phyloP scores from a whole-genome alignment of 2,113 vertebrate genomes.

The Uria lomvia region DNA sequence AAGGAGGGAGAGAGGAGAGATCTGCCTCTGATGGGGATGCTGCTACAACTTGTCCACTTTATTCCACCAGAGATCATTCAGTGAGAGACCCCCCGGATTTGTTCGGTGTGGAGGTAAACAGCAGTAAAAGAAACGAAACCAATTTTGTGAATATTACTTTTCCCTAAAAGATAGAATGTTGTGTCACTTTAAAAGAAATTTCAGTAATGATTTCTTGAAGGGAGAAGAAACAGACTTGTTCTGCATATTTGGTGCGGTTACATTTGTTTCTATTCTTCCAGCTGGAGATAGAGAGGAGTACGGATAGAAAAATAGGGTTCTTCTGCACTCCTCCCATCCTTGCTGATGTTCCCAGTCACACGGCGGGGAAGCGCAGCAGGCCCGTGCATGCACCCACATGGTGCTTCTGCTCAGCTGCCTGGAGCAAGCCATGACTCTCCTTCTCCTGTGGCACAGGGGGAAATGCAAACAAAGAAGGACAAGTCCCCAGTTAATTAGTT shows the following conservation, averaged over 20 bases:
- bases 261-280: not conserved
- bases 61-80: not conserved
- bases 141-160: not conserved
- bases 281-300: not conserved
- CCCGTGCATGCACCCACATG: no score
- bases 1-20: not conserved
- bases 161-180: not conserved
- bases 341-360: not conserved
- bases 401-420: not conserved
- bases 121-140: not conserved
- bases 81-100: not conserved
- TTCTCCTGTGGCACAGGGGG: not conserved
- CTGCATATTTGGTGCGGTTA: not conserved
- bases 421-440: not conserved
- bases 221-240: not conserved
- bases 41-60: not conserved
- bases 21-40: not conserved
- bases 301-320: not conserved
- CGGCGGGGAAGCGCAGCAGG: accelerated
- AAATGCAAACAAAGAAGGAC: not conserved
- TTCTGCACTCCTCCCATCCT: not conserved
- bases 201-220: not conserved
- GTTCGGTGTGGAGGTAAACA: not conserved
- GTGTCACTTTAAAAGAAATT: not conserved
- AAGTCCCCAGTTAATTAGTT: not conserved